Evolutionary conservation across 2,797 vertebrate species (phyloP).

Genomic region (Borostomias antarcticus): DNA sequence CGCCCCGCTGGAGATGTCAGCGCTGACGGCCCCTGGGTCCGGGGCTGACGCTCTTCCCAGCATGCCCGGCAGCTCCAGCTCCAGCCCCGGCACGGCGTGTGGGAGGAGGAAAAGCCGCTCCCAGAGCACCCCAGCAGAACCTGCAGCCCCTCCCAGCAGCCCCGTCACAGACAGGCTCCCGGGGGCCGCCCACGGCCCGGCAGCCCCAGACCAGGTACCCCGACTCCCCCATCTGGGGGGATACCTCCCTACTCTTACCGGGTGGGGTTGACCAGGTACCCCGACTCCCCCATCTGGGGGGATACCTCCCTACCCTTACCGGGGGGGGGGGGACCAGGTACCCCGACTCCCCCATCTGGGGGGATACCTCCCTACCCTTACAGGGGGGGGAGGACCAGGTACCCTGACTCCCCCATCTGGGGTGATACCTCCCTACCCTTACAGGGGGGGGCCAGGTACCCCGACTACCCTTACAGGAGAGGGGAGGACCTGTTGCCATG

Average conservation of each 20-base stretch:
- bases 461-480: neutral
- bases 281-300: too few relatives aligned
- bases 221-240: too few relatives aligned
- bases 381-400: too few relatives aligned
- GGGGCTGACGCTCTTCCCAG: constrained; percentile 56
- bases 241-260: too few relatives aligned
- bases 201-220: constrained; percentile 49
- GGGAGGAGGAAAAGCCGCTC: constrained; percentile 56
- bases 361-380: too few relatives aligned
- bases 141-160: constrained; percentile 61
- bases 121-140: constrained; percentile 72
- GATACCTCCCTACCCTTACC: too few relatives aligned
- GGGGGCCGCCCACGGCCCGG: constrained; percentile 51
- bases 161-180: constrained; percentile 56
- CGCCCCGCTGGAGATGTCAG: constrained; percentile 68
- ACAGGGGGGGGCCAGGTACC: constrained; percentile 47
- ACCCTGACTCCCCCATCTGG: too few relatives aligned
- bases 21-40: constrained; percentile 50
- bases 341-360: too few relatives aligned
- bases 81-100: constrained; percentile 55
- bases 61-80: constrained; percentile 40
- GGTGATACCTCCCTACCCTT: too few relatives aligned
- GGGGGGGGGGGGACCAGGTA: too few relatives aligned
- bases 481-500: neutral
- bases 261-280: too few relatives aligned